Percentiles rank a stretch among this genome's conserved stretches.
phyloP scores from a whole-genome alignment of 2,113 vertebrate species.

The Lipotes vexillifer region DNA sequence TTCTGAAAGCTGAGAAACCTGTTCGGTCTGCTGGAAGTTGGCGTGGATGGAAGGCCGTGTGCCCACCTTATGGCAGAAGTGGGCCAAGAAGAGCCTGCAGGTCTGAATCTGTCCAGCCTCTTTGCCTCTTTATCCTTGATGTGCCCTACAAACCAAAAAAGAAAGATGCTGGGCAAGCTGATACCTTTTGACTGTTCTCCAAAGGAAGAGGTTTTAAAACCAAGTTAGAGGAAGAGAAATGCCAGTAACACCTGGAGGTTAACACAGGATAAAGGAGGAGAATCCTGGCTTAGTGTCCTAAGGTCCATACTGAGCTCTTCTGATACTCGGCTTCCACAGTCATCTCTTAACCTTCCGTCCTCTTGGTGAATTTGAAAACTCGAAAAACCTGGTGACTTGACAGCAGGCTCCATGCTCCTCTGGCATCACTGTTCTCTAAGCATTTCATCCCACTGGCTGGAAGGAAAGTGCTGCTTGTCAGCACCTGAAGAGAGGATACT shows the following conservation, averaged over 20 bases:
- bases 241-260: background rate
- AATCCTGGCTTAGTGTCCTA: background rate
- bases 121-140: background rate
- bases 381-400: background rate
- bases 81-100: background rate
- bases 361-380: background rate
- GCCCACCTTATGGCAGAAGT: rapidly evolving
- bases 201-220: background rate
- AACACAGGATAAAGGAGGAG: rapidly evolving
- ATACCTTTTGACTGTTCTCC: background rate
- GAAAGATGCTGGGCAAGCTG: background rate
- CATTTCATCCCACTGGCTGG: background rate
- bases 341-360: background rate
- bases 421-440: background rate
- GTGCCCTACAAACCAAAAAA: background rate
- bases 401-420: background rate
- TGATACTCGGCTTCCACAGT: background rate
- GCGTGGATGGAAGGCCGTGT: rapidly evolving
- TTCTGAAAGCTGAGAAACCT: background rate
- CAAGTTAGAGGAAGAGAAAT: background rate
- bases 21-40: background rate
- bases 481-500: background rate
- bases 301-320: background rate
- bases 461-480: background rate
- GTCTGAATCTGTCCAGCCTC: background rate